A percentile compares a stretch with the other conserved stretches of the same genome.
phyloP scores from a whole-genome alignment of 2,888 invertebrate genomes.

The Hedychridium roseum region DNA sequence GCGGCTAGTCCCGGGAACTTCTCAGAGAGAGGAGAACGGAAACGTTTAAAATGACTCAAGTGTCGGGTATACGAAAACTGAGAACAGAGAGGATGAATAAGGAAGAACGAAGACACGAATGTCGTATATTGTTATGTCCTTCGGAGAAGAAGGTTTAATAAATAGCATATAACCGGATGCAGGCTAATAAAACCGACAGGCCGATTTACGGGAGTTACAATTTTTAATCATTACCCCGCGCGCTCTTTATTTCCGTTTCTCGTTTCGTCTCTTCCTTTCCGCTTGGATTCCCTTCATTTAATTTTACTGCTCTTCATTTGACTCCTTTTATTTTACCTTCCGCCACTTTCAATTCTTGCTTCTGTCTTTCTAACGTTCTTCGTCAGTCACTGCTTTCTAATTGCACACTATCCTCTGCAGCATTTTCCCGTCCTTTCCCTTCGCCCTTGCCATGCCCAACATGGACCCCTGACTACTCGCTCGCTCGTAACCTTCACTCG shows the following conservation, averaged over 20 bases:
- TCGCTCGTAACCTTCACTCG: conserved; percentile 2
- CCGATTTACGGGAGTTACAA: no score
- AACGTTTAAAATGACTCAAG: no score
- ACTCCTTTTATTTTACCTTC: neutral
- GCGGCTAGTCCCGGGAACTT: no score
- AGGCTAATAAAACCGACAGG: no score
- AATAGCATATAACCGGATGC: no score
- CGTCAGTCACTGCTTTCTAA: neutral
- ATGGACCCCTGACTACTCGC: neutral
- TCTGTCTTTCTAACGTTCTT: neutral
- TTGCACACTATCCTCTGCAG: neutral
- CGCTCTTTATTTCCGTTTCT: conserved; percentile 1
- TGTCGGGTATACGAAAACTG: no score
- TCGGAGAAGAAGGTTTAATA: no score
- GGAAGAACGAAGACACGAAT: no score
- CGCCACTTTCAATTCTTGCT: conserved; percentile 2
- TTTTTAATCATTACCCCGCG: no score
- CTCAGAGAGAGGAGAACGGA: no score
- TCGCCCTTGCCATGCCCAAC: neutral
- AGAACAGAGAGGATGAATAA: no score
- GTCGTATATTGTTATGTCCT: no score
- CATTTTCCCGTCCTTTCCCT: neutral
- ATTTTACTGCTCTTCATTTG: conserved; percentile 12
- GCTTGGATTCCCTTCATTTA: neutral
- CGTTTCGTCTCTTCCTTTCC: neutral